Percentiles rank a stretch among this genome's conserved stretches.
phyloP scores from a whole-genome alignment of 2,797 vertebrate genomes.

The Pipistrellus pipistrellus region DNA sequence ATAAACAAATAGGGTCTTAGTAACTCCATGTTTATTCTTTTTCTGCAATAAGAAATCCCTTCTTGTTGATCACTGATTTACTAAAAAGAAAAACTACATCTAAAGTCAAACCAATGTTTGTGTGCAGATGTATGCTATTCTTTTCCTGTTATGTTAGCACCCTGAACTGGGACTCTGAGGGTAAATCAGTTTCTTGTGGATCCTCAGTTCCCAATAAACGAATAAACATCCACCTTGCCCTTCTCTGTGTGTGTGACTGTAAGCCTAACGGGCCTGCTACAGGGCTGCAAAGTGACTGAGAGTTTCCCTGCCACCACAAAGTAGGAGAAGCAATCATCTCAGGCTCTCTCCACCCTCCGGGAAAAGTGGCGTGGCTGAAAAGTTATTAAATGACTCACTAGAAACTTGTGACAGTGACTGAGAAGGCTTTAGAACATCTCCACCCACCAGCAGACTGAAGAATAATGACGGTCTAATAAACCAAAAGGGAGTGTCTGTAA shows the following conservation, averaged over 20 bases:
- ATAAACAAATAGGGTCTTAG: background rate
- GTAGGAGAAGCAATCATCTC: background rate
- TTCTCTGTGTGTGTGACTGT: background rate
- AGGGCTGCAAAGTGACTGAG: background rate
- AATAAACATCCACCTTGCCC: background rate
- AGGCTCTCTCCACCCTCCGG: background rate
- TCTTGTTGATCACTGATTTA: background rate
- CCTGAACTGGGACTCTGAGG: background rate
- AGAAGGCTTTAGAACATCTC: background rate
- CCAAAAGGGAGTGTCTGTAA: background rate
- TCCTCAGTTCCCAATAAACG: background rate
- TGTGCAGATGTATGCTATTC: background rate
- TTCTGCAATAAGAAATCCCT: background rate
- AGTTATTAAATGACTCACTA: background rate
- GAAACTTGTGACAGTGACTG: background rate
- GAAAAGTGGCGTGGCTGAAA: background rate
- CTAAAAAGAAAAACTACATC: background rate
- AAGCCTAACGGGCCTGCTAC: background rate
- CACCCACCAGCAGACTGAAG: background rate
- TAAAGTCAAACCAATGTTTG: background rate
- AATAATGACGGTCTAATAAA: background rate
- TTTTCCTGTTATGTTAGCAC: background rate
- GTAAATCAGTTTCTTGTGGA: background rate
- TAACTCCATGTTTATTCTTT: background rate
- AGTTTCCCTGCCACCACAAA: background rate